Evolutionary conservation across 2,797 vertebrate genomes (phyloP).

Genomic region (Sebastes minor): DNA sequence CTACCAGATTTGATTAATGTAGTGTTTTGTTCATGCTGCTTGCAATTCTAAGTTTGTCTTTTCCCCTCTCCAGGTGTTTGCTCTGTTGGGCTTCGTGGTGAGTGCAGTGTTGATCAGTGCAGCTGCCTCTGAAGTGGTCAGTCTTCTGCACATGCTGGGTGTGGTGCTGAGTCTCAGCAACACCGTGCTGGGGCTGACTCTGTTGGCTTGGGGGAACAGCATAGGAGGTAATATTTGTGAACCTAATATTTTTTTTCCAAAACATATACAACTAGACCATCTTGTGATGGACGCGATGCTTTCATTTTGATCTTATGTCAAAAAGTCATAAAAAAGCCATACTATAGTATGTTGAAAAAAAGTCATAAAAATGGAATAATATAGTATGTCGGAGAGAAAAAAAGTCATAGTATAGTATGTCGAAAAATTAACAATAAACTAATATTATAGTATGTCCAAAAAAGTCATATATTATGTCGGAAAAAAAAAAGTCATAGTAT

Average conservation of each 20-base stretch:
- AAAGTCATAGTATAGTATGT: no score
- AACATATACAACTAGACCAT: not conserved
- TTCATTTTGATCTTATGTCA: no score
- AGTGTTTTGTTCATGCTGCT: not conserved
- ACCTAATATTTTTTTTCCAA: not conserved
- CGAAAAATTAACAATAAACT: no score
- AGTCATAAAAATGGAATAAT: no score
- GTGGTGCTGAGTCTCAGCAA: conserved; percentile 92
- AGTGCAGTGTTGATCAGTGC: conserved; percentile 93
- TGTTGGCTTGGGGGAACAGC: conserved; percentile 99
- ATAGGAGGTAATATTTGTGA: conserved; percentile 85
- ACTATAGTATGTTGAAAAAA: no score
- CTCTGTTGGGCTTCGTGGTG: conserved; percentile 92
- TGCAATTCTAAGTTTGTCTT: not conserved
- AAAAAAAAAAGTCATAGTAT: no score
- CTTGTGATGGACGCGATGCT: fast-evolving
- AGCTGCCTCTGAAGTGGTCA: conserved; percentile 91
- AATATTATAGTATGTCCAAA: no score
- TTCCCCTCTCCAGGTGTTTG: conserved; percentile 83
- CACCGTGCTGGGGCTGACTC: conserved; percentile 93
- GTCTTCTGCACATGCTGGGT: conserved; percentile 90
- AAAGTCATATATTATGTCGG: no score
- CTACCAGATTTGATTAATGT: not conserved
- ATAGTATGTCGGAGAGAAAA: no score
- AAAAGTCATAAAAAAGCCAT: no score